A percentile compares a stretch with the other conserved stretches of the same genome.
These are phyloP conservation scores for Diaphora mendica DNA, from an alignment of 2,888 invertebrate species.

Conservation along the genomic window DNA sequence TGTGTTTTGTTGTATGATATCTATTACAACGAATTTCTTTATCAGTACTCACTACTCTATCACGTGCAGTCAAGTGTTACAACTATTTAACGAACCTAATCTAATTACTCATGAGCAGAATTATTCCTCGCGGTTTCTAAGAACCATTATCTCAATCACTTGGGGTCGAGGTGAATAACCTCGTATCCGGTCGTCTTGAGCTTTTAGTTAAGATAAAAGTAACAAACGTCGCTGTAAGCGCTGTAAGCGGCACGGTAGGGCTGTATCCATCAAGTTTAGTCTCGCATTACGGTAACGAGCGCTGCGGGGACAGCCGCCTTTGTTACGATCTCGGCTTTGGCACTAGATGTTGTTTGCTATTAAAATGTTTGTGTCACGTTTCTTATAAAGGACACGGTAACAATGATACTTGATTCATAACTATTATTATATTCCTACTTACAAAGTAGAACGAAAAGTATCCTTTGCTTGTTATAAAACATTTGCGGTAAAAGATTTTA, in stretches of 20 bases:
- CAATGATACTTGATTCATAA: background rate
- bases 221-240: constrained; percentile 56
- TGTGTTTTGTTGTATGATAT: background rate
- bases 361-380: constrained; percentile 44
- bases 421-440: background rate
- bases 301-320: constrained; percentile 44
- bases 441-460: background rate
- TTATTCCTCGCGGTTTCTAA: constrained; percentile 25
- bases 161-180: constrained; percentile 41
- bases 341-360: constrained; percentile 43
- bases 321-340: constrained; percentile 39
- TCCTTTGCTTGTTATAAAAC: background rate
- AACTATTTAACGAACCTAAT: background rate
- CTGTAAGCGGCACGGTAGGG: constrained; percentile 52
- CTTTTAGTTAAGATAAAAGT: constrained; percentile 61
- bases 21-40: background rate
- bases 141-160: constrained; percentile 43
- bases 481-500: background rate
- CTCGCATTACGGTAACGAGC: constrained; percentile 69
- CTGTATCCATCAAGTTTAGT: constrained; percentile 70
- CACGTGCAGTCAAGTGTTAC: background rate
- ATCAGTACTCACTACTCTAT: background rate
- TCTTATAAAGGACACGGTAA: constrained; percentile 18
- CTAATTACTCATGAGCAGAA: constrained; percentile 22
- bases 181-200: constrained; percentile 42